These are phyloP conservation scores for Cepphus grylle DNA, from an alignment of 2,113 vertebrate species.

Conservation along the genomic window DNA sequence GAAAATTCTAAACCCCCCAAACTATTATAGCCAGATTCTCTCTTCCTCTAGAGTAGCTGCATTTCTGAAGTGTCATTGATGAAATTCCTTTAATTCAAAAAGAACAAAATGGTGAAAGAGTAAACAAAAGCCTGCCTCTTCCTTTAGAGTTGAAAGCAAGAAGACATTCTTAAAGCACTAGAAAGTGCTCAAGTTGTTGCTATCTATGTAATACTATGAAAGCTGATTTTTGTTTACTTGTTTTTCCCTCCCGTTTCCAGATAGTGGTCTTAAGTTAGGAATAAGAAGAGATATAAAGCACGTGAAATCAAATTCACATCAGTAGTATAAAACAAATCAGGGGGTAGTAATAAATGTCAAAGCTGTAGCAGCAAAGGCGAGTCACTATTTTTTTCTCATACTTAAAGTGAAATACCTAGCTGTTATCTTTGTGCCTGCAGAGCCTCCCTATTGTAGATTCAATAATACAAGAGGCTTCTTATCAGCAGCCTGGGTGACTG, in stretches of 20 bases:
- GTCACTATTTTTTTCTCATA: conserved; percentile 64
- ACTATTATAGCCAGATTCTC: neutral
- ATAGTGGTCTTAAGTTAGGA: conserved; percentile 52
- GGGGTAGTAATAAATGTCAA: conserved; percentile 79
- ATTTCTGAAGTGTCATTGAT: neutral
- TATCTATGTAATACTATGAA: conserved; percentile 1
- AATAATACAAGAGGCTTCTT: conserved; percentile 89
- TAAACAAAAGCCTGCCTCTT: conserved; percentile 22
- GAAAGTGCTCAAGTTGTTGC: neutral
- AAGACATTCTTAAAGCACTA: neutral
- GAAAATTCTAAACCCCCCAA: neutral
- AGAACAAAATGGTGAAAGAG: neutral
- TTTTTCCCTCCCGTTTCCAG: conserved; percentile 28
- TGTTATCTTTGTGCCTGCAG: conserved; percentile 87
- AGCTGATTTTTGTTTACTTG: conserved; percentile 26
- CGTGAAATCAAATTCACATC: conserved; percentile 64
- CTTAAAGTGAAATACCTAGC: conserved; percentile 85
- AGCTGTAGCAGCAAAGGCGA: conserved; percentile 61
- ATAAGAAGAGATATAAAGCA: conserved; percentile 53
- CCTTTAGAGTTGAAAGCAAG: neutral
- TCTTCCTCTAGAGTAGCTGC: neutral
- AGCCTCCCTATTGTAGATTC: conserved; percentile 86
- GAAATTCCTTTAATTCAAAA: conserved; percentile 28
- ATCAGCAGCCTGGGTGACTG: conserved; percentile 84
- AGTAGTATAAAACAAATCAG: conserved; percentile 68